Conservation (phyloP, 2,113 vertebrate genomes). For the Turnix velox region DNA sequence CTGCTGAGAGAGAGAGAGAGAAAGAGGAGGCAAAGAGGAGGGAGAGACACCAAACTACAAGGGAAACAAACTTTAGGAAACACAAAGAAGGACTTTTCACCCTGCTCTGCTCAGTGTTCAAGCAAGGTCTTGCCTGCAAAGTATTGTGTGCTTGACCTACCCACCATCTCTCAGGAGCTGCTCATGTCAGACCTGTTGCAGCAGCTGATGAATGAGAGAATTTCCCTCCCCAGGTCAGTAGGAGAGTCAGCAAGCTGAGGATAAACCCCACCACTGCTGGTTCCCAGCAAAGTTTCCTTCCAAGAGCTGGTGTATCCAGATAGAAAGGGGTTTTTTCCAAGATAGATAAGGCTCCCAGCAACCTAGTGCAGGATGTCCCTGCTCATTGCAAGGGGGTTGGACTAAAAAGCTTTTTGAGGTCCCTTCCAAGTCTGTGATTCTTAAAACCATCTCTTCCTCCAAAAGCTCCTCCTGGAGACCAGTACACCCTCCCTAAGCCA, state of each 20-base stretch:
- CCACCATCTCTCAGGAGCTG: background rate
- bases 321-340: no score
- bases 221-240: background rate
- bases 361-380: no score
- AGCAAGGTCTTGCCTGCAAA: fast-evolving
- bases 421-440: no score
- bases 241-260: fast-evolving
- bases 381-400: no score
- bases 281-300: background rate
- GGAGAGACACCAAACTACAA: background rate
- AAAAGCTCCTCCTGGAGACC: background rate
- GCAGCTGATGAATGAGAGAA: background rate
- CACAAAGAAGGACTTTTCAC: background rate
- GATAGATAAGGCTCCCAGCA: no score
- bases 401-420: no score
- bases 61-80: background rate
- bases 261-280: background rate
- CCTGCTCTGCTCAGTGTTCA: fast-evolving
- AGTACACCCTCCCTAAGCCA: no score
- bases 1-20: background rate
- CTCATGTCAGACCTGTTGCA: background rate
- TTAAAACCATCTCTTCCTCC: background rate
- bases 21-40: background rate
- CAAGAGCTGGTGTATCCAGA: background rate
- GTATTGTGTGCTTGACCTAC: background rate